These are phyloP conservation scores for Pygathrix nemaeus DNA, from an alignment of 2,113 vertebrate genomes.

Conservation along the genomic window DNA sequence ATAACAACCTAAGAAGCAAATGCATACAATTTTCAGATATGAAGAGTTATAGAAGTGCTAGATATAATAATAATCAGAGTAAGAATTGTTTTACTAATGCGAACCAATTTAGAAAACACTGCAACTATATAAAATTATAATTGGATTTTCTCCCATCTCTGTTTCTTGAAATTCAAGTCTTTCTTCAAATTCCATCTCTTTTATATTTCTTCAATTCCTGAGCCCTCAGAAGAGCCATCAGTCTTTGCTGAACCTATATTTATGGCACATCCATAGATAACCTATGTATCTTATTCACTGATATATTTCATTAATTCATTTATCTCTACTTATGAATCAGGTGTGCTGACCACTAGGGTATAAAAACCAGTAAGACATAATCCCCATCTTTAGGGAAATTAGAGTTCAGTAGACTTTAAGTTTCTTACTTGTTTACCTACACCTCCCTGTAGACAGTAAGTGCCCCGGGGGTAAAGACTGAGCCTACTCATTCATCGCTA, in stretches of 20 bases:
- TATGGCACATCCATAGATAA: not conserved
- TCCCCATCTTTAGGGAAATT: not conserved
- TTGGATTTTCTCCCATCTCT: not conserved
- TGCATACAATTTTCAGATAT: not conserved
- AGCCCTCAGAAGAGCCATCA: not conserved
- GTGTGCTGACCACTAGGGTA: not conserved
- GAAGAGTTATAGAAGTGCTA: not conserved
- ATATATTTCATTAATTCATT: not conserved
- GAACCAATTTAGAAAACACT: not conserved
- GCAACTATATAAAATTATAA: not conserved
- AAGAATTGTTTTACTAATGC: not conserved
- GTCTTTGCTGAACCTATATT: not conserved
- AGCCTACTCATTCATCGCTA: not conserved
- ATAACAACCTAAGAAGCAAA: slow-evolving; percentile 38
- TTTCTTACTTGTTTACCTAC: not conserved
- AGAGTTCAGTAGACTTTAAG: not conserved
- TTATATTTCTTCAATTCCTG: not conserved
- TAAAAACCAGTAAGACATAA: not conserved
- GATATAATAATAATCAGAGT: not conserved
- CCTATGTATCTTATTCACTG: not conserved
- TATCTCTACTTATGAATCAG: not conserved
- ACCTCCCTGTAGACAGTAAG: not conserved
- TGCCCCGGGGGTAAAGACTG: not conserved
- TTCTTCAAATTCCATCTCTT: not conserved
- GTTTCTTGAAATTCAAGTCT: not conserved